These are phyloP conservation scores for Thymelicus sylvestris DNA, from an alignment of 2,888 invertebrate genomes.

Conservation along the genomic window DNA sequence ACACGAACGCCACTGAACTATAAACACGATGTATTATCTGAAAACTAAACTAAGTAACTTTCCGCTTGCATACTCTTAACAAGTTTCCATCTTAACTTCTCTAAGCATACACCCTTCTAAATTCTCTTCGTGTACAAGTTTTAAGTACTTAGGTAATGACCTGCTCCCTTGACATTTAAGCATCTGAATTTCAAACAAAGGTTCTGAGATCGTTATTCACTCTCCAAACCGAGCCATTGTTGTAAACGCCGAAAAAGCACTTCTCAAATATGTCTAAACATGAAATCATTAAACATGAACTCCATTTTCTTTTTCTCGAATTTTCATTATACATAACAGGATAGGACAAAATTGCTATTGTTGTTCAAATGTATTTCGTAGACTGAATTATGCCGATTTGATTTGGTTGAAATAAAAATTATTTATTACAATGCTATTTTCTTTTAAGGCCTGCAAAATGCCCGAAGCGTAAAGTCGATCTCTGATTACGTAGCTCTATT, in stretches of 20 bases:
- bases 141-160: constrained; percentile 23
- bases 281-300: constrained; percentile 42
- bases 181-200: constrained; percentile 26
- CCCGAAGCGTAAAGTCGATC: constrained; percentile 31
- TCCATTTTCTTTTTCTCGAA: constrained; percentile 51
- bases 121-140: constrained; percentile 23
- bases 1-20: background rate
- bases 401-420: constrained; percentile 69
- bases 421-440: constrained; percentile 57
- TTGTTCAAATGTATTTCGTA: constrained; percentile 65
- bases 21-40: background rate
- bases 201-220: constrained; percentile 20
- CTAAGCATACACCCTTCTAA: constrained; percentile 12
- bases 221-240: constrained; percentile 19
- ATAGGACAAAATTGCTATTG: constrained; percentile 60
- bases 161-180: constrained; percentile 24
- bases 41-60: constrained; percentile 10
- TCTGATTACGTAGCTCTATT: constrained; percentile 26
- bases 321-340: constrained; percentile 60
- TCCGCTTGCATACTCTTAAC: constrained; percentile 15
- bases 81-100: constrained; percentile 24
- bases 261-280: constrained; percentile 25
- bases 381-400: constrained; percentile 60
- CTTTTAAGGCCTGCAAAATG: constrained; percentile 37
- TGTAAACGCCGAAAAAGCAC: constrained; percentile 23